phyloP scores from a whole-genome alignment of 2,797 vertebrate genomes.

The Steatocranus sp. region DNA sequence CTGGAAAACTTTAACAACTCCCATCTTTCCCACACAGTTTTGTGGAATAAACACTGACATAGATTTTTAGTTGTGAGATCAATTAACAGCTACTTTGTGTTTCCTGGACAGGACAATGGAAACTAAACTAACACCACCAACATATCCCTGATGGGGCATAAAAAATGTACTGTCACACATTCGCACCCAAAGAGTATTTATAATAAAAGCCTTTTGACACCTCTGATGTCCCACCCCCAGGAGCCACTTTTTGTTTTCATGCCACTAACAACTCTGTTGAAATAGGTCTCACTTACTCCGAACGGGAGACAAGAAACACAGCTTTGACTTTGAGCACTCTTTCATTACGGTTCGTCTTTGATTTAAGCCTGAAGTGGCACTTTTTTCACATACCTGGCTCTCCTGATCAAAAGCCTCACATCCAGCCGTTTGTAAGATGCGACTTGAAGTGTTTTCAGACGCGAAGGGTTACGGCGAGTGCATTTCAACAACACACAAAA shows the following conservation, averaged over 20 bases:
- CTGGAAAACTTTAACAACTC: not conserved
- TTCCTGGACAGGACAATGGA: not conserved
- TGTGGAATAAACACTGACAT: not conserved
- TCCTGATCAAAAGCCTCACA: slow-evolving; percentile 9
- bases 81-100: not conserved
- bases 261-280: not conserved
- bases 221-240: not conserved
- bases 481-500: not conserved
- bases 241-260: not conserved
- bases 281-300: not conserved
- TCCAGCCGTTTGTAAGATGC: not conserved
- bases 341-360: not conserved
- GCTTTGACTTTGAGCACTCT: not conserved
- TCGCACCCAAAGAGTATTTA: not conserved
- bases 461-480: not conserved
- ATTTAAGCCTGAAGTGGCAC: not conserved
- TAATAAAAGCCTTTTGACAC: not conserved
- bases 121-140: not conserved
- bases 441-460: not conserved
- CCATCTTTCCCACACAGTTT: not conserved
- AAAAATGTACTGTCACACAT: not conserved
- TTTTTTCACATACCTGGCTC: not conserved
- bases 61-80: not conserved
- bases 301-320: not conserved
- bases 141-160: not conserved